Evolutionary conservation across 2,797 vertebrate genomes (phyloP).

Genomic region (Xyrichtys novacula): DNA sequence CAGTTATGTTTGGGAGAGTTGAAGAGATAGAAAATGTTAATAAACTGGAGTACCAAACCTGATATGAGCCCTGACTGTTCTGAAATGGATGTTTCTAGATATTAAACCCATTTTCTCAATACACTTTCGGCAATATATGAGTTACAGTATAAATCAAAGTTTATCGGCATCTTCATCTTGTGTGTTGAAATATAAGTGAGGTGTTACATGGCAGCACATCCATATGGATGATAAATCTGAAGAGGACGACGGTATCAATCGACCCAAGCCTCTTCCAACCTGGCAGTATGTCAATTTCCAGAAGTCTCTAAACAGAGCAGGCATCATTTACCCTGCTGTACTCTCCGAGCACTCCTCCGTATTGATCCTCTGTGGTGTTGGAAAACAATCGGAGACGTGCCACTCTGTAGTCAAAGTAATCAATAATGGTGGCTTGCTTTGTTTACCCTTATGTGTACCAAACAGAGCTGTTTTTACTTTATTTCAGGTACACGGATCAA

Average conservation of each 20-base stretch:
- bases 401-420: slow-evolving; percentile 63
- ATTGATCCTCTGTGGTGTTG: slow-evolving; percentile 74
- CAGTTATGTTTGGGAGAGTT: too few species aligned
- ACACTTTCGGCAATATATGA: slow-evolving; percentile 37
- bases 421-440: slow-evolving; percentile 55
- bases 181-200: slow-evolving; percentile 54
- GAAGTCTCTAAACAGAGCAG: slow-evolving; percentile 72
- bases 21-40: too few species aligned
- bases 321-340: slow-evolving; percentile 74
- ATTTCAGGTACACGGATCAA: background rate
- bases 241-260: slow-evolving; percentile 64
- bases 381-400: slow-evolving; percentile 74
- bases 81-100: slow-evolving; percentile 15
- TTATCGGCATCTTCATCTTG: slow-evolving; percentile 60
- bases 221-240: slow-evolving; percentile 70
- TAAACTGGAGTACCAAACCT: background rate
- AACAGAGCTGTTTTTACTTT: background rate
- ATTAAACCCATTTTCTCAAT: slow-evolving; percentile 21
- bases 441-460: slow-evolving; percentile 35
- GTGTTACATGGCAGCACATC: slow-evolving; percentile 59
- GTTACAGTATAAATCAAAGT: slow-evolving; percentile 47
- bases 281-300: slow-evolving; percentile 77
- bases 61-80: background rate
- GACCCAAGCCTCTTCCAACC: slow-evolving; percentile 58
- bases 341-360: slow-evolving; percentile 52